Conservation (phyloP, 2,113 vertebrate genomes). For the Scopus umbretta region DNA sequence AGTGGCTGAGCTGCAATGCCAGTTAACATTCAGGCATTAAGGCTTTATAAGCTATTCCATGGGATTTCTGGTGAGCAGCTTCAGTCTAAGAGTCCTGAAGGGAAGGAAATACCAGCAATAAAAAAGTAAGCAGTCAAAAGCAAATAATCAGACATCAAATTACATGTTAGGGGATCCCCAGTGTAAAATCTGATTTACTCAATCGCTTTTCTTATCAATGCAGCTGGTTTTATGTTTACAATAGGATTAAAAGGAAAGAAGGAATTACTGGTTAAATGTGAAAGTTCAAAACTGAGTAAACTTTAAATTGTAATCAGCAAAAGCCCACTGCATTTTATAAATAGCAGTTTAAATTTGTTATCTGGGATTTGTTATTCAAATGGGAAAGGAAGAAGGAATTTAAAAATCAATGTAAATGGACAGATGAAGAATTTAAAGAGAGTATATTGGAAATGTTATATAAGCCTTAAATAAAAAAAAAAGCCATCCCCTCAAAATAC, state of each 20-base stretch:
- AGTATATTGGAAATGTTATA: neutral
- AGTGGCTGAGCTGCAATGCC: neutral
- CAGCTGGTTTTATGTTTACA: neutral
- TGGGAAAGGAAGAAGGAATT: neutral
- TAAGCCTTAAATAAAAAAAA: neutral
- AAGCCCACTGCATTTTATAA: neutral
- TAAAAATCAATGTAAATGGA: neutral
- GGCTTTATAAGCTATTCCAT: neutral
- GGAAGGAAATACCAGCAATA: neutral
- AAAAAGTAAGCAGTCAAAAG: neutral
- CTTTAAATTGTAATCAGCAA: neutral
- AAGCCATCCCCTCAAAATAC: neutral
- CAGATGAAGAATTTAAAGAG: neutral
- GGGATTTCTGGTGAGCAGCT: neutral
- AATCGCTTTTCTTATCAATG: neutral
- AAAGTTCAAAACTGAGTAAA: neutral
- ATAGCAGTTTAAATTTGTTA: neutral
- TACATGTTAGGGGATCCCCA: neutral
- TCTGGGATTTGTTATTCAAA: neutral
- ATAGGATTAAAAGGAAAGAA: neutral
- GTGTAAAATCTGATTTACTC: neutral
- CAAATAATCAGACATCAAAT: neutral
- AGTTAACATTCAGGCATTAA: neutral
- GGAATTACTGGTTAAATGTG: neutral
- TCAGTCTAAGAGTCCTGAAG: neutral